phyloP scores from a whole-genome alignment of 2,113 vertebrate species.

The Electrona antarctica region DNA sequence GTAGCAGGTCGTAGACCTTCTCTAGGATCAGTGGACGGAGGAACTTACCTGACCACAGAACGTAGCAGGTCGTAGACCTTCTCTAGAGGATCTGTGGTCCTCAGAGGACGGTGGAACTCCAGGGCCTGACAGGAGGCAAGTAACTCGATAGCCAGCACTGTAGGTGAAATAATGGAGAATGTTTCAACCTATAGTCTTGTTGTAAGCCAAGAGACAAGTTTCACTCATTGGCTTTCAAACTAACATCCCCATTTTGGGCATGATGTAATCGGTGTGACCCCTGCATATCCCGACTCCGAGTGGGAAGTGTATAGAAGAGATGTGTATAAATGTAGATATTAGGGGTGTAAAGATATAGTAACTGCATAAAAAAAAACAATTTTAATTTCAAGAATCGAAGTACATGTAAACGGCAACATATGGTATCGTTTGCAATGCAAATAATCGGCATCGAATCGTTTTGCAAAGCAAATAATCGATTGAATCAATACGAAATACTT shows the following conservation, averaged over 20 bases:
- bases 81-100: constrained; percentile 88
- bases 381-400: too few relatives aligned
- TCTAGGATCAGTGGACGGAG: constrained; percentile 92
- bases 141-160: constrained; percentile 88
- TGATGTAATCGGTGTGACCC: constrained; percentile 77
- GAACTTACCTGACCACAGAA: constrained; percentile 83
- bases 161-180: neutral
- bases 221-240: constrained; percentile 45
- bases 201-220: too few relatives aligned
- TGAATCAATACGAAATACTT: too few relatives aligned
- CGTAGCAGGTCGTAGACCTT: constrained; percentile 90
- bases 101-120: constrained; percentile 89
- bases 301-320: too few relatives aligned
- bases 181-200: too few relatives aligned
- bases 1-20: constrained; percentile 90
- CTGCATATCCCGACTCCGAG: neutral
- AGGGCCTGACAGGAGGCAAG: constrained; percentile 90
- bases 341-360: too few relatives aligned
- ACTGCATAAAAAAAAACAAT: too few relatives aligned
- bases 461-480: too few relatives aligned
- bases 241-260: neutral
- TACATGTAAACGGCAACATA: too few relatives aligned
- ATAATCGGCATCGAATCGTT: too few relatives aligned
- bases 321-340: too few relatives aligned
- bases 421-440: too few relatives aligned